Conservation (phyloP, 2,888 invertebrate species). For the Cheiracanthium punctorium region DNA sequence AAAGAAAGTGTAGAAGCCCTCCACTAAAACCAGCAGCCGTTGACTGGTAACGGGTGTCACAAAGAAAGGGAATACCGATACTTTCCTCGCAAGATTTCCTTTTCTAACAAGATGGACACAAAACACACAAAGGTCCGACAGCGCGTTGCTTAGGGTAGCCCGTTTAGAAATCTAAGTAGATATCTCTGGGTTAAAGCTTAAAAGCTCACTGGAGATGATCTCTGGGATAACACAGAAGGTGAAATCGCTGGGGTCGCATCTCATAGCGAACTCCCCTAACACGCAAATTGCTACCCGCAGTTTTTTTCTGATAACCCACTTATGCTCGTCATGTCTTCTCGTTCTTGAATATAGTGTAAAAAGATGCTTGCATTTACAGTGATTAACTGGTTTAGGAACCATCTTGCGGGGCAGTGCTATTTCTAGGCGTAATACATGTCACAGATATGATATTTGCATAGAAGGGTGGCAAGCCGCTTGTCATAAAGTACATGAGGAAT, state of each 20-base stretch:
- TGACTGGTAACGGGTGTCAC: no score
- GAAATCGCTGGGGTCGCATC: conserved; percentile 32
- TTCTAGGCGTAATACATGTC: background rate
- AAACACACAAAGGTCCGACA: no score
- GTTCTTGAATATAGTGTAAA: background rate
- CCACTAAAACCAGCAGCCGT: no score
- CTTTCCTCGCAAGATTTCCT: no score
- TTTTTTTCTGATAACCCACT: conserved; percentile 33
- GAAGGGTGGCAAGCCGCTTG: background rate
- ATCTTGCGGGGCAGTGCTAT: background rate
- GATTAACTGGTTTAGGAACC: background rate
- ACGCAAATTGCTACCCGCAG: conserved; percentile 58
- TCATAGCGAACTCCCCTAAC: conserved; percentile 28
- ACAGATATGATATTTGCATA: background rate
- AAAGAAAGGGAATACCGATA: no score
- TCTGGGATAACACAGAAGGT: conserved; percentile 12
- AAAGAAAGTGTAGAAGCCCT: no score
- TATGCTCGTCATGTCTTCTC: background rate
- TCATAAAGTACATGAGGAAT: background rate
- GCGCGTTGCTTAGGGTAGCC: no score
- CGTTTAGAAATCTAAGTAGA: no score
- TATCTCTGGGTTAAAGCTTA: no score
- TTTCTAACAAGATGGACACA: no score
- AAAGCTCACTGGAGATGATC: background rate
- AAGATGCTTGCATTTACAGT: background rate